phyloP scores from a whole-genome alignment of 1,140 invertebrate genomes.

The Bombus haemorrhoidalis region DNA sequence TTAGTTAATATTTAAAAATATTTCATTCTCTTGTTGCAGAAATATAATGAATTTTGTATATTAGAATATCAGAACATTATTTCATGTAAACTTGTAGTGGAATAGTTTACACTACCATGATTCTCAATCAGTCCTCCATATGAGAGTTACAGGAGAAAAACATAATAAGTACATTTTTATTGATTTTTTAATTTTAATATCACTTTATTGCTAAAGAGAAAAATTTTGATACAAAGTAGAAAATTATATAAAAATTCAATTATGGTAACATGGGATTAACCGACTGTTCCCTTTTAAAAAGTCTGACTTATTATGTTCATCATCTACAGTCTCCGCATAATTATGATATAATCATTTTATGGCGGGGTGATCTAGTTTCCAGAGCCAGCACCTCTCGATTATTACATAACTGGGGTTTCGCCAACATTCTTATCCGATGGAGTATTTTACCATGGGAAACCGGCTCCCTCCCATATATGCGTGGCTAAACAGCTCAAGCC shows the following conservation, averaged over 20 bases:
- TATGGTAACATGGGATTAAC: no score
- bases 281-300: no score
- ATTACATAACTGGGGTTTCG: constrained; percentile 25
- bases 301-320: neutral
- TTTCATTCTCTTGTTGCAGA: neutral
- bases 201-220: no score
- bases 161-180: neutral
- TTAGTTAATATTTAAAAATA: neutral
- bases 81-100: no score
- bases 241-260: no score
- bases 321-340: no score
- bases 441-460: constrained; percentile 34
- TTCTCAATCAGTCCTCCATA: neutral
- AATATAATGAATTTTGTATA: no score
- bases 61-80: no score
- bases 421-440: constrained; percentile 19
- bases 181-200: no score
- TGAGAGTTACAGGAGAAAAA: neutral
- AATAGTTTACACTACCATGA: neutral
- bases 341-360: neutral
- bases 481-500: constrained; percentile 10
- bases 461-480: constrained; percentile 8
- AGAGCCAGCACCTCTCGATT: constrained; percentile 26
- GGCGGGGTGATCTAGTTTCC: constrained; percentile 18
- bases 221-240: no score